These are phyloP conservation scores for Clavelina lepadiformis DNA, from an alignment of 23 tunicate genomes.

Conservation along the genomic window DNA sequence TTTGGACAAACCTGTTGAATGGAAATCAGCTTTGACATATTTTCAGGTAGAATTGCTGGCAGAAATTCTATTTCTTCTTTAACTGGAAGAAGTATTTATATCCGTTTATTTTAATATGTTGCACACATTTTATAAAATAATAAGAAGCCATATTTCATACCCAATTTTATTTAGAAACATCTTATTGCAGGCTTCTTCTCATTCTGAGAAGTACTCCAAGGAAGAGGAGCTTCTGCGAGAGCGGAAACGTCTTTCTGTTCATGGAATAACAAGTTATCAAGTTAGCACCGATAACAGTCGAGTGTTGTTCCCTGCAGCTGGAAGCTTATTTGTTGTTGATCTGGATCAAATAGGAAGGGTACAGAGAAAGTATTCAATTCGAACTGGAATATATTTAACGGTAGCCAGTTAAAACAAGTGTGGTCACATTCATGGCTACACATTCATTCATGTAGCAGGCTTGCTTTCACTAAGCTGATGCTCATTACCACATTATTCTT, in stretches of 20 bases:
- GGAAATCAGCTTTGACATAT: slow-evolving; percentile 61
- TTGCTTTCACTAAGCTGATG: no score
- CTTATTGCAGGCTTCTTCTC: slow-evolving; percentile 12
- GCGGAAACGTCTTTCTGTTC: slow-evolving; percentile 71
- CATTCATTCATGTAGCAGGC: not conserved
- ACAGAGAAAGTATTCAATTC: slow-evolving; percentile 53
- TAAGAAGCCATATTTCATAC: not conserved
- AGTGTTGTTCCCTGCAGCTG: slow-evolving; percentile 70
- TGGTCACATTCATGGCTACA: slow-evolving; percentile 1
- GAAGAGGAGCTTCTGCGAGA: slow-evolving; percentile 91
- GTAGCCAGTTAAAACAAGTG: slow-evolving; percentile 39
- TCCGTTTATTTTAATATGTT: not conserved
- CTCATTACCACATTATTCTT: no score
- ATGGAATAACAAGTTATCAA: slow-evolving; percentile 70
- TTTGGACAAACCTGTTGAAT: slow-evolving; percentile 61
- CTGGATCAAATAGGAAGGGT: slow-evolving; percentile 64
- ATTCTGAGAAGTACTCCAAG: slow-evolving; percentile 54
- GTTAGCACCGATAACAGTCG: slow-evolving; percentile 36
- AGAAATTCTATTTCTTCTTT: no score
- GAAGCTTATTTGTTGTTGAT: slow-evolving; percentile 33
- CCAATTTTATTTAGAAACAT: not conserved
- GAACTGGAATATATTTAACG: slow-evolving; percentile 39
- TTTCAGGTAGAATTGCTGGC: slow-evolving; percentile 48
- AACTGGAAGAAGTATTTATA: not conserved
- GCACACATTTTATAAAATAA: not conserved